Percentiles rank a stretch among this genome's conserved stretches.
These are phyloP conservation scores for Merodon equestris DNA, from an alignment of 2,888 invertebrate species.

Conservation along the genomic window DNA sequence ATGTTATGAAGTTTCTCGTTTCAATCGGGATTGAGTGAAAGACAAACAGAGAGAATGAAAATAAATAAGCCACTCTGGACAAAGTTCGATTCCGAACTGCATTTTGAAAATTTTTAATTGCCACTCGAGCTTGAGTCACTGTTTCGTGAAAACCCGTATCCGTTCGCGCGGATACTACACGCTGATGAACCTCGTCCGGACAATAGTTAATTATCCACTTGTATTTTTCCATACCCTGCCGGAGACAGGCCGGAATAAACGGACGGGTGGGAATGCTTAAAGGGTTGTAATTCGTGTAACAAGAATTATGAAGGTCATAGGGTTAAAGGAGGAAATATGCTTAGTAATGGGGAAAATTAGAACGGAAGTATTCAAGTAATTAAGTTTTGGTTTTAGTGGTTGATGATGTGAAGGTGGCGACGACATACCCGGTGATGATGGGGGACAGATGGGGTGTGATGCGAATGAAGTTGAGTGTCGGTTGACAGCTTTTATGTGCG, in stretches of 20 bases:
- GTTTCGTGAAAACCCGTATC: background rate
- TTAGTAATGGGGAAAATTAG: conserved; percentile 51
- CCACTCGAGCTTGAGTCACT: conserved; percentile 52
- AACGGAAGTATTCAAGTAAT: conserved; percentile 49
- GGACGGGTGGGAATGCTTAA: background rate
- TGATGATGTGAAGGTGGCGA: no score
- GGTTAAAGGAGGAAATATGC: conserved; percentile 23
- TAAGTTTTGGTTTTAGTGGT: conserved; percentile 23
- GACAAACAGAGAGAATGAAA: no score
- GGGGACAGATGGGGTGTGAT: no score
- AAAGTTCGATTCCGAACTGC: conserved; percentile 46
- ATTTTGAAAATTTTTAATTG: conserved; percentile 63
- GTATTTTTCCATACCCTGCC: background rate
- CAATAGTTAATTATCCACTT: conserved; percentile 66
- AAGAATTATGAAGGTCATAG: conserved; percentile 55
- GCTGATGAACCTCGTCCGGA: conserved; percentile 37
- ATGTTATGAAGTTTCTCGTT: no score
- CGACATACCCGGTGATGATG: no score
- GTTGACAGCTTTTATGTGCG: no score
- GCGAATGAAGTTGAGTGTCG: no score
- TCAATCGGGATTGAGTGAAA: no score
- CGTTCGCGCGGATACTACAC: conserved; percentile 4
- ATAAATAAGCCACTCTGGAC: conserved; percentile 21
- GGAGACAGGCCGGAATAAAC: no score
- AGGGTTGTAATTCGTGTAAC: conserved; percentile 52